These are phyloP conservation scores for Volucella zonaria DNA, from an alignment of 2,888 invertebrate species.

Conservation along the genomic window DNA sequence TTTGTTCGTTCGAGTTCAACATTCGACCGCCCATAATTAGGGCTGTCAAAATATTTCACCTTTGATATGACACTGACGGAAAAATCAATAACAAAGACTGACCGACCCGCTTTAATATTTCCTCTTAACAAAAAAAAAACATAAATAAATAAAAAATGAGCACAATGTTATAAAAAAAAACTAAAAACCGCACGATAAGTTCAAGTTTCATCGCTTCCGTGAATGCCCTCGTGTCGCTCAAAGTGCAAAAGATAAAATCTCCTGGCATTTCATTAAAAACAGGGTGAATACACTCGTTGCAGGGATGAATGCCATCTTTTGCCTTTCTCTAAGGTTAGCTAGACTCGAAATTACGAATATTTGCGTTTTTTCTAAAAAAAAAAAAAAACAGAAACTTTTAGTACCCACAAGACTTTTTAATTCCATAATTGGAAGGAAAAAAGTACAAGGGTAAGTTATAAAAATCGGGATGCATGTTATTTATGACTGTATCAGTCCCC, in stretches of 20 bases:
- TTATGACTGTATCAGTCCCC: conserved; percentile 49
- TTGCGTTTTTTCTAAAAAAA: conserved; percentile 40
- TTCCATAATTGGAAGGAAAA: conserved; percentile 14
- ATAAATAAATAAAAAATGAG: conserved; percentile 17
- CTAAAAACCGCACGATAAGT: conserved; percentile 60
- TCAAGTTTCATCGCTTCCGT: conserved; percentile 63
- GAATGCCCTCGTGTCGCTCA: conserved; percentile 63
- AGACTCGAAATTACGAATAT: neutral
- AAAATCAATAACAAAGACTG: conserved; percentile 59
- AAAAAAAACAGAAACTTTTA: conserved; percentile 11
- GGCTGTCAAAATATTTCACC: conserved; percentile 56
- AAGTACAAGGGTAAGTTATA: conserved; percentile 46
- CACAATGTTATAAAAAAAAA: neutral
- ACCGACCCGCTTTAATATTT: conserved; percentile 53
- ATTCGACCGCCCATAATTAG: conserved; percentile 43
- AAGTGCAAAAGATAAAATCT: conserved; percentile 61
- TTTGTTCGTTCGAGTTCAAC: conserved; percentile 18
- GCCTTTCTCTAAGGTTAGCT: too few relatives aligned
- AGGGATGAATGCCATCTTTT: neutral
- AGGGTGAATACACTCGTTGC: conserved; percentile 45
- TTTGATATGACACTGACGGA: conserved; percentile 56
- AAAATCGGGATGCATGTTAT: conserved; percentile 67
- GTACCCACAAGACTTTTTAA: conserved; percentile 9
- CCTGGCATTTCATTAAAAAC: conserved; percentile 21
- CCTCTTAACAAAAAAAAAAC: conserved; percentile 17